phyloP scores from a whole-genome alignment of 2,797 vertebrate species.

The Chloroceryle amazona region DNA sequence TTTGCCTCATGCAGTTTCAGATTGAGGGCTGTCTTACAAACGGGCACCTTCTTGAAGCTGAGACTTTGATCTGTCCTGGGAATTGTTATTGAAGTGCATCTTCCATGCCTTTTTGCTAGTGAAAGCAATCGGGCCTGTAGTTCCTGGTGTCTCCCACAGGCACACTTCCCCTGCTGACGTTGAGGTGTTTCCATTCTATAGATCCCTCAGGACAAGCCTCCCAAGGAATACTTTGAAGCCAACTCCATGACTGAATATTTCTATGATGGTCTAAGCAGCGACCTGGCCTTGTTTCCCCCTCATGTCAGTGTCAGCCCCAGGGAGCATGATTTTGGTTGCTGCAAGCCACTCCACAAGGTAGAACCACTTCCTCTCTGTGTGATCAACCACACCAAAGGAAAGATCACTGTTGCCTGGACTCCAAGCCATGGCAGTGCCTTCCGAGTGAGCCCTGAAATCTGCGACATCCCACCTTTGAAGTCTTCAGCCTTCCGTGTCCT shows the following conservation, averaged over 20 bases:
- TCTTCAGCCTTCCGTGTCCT: slow-evolving; percentile 86
- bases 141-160: not conserved
- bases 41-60: not conserved
- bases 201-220: slow-evolving; percentile 41
- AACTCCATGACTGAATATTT: slow-evolving; percentile 84
- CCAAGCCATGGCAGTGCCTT: slow-evolving; percentile 81
- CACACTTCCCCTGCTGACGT: not conserved
- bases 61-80: not conserved
- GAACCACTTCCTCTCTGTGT: slow-evolving; percentile 81
- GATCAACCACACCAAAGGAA: slow-evolving; percentile 89
- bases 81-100: not conserved
- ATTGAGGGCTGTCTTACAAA: not conserved
- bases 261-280: slow-evolving; percentile 46
- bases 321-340: slow-evolving; percentile 88
- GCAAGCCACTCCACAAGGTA: slow-evolving; percentile 16
- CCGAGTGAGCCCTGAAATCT: slow-evolving; percentile 82
- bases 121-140: not conserved
- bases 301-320: slow-evolving; percentile 84
- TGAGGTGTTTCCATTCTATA: slow-evolving; percentile 23
- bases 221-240: slow-evolving; percentile 6
- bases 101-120: not conserved
- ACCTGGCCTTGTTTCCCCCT: slow-evolving; percentile 61
- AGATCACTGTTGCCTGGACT: slow-evolving; percentile 89
- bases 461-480: slow-evolving; percentile 89
- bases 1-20: not conserved